Evolutionary conservation across 2,888 invertebrate species (phyloP), one percentile per base, ranked within the genome.

Genomic region (Epirrita christyi): DNA sequence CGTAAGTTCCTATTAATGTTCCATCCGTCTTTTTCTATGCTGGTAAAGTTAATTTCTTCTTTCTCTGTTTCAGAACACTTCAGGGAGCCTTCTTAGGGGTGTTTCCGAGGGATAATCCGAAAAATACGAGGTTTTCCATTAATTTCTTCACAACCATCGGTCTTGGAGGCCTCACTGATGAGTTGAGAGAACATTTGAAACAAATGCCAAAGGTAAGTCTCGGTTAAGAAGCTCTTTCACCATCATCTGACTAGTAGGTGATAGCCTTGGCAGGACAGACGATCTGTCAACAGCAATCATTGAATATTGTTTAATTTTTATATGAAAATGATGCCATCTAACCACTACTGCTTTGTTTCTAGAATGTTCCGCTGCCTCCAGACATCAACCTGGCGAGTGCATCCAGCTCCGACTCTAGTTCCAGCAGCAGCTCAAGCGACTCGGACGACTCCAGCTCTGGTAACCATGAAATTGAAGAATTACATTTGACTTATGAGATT

Each of bases 71-170:
- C 89, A 97, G 97, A 63, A 98, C 97, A 0, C 83, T 99, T 49
- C 95, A 96, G 76, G 94, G 94, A 49, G 96, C 96, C 21, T 98
- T 99, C 88, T 94, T 95, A 34, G 99, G 99, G 0, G 86, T 99
- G 4, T 98, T 99, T 84, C 99, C 99, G 0, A 93, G 97, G 54
- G 98, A 99, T 79, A 97, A 98, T 91, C 99, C 99, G 0, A 95
- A 97, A 78, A 98, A 99, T 81, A 98, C 99, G 0, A 93, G 99
- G 75, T 99, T 99, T 89, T 97, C 99, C 0, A 99, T 99, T 47
- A 99, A 99, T 80, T 99, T 98, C 90, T 99, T 99, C 84, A 98
- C 98, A 0, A 97, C 98, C 0, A 98, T 98, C 77, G 98, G 99
- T 70, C 93, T 99, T 52, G 99, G 99, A 55, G 99, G 98, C 0